Base-by-base conservation (phyloP, 1,140 invertebrate genomes). In the Zophobas atratus region DNA sequence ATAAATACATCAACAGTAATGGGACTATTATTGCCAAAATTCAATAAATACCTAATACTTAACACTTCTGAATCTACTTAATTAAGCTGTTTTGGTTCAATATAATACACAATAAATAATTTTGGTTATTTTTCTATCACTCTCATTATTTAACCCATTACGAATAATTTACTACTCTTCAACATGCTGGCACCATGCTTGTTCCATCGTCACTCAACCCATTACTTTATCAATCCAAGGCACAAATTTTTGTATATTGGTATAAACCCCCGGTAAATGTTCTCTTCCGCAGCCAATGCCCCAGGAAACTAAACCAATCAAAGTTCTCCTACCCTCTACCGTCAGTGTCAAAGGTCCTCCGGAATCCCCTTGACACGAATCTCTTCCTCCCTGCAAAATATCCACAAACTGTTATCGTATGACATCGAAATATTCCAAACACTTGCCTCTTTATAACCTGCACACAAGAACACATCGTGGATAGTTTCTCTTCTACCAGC, bases 381-480 rank as follows among this genome's bases (percentile, higher is more conserved):
- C 92, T 70, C 92, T 84, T 1, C 92, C 92, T 6, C 92, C 92
- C 89, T 91, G 82, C 43, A 85, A 86, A 75, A 57, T 2, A 78
- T 39, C 1, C 33, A 6, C n/a, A 71, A 46, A 75, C 35, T 70
- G 71, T 55, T 56, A 56, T 73, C 56, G 33, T 53, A 67, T 3
- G 39, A 34, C 36, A 5, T 76, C 8, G 38, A 39, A 73, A 71
- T 8, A 38, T 35, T 46, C 73, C 34, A 32, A 51, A 86, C 81
- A 48, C 88, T 88, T 73, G 93, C 94, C 86, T 96, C 94, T 86
- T 96, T 95, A 78, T 96, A 96, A 36, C 97, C 97, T 1, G 96
- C 96, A 86, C 97, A 98, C 0, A 98, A 88, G 85, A 98, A 98
- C 0, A 97, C 96, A 81, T 98, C 95, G 78, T 96, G 95, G 79